Base-by-base conservation (phyloP, 2,888 invertebrate genomes). In the Onchidella celtica region DNA sequence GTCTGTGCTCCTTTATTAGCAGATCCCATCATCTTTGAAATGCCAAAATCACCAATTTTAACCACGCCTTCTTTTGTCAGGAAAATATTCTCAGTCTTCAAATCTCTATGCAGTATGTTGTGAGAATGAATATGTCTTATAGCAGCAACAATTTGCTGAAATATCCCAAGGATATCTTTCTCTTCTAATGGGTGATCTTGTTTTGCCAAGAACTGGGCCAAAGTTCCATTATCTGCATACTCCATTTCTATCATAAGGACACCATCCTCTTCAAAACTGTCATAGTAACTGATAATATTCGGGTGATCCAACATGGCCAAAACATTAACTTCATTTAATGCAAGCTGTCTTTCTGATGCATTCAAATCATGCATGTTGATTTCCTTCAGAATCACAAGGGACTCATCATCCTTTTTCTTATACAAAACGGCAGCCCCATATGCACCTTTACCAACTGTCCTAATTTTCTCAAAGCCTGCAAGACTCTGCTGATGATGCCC, bases 231-330 rank as follows among this genome's bases (percentile, higher is more conserved):
- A 91, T 96, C 96, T 2, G 96, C 96, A 91, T 96, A 96, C 90
- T 96, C 96, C 96, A 96, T 96, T 92, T 96, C 96, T 84, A 96
- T 96, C 91, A 96, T 95, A 34, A 96, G 92, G 2, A 95, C 94
- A 14, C 96, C 96, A 86, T 96, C 95, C 88, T 95, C 95, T 89
- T 96, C 95, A 90, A 96, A 96, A 89, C 96, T 96, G 85, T 96
- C 96, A 88, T 95, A 94, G 90, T 96, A 96, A 87, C 95, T 95
- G 69, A 96, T 95, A 82, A 96, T 96, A 91, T 96, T 96, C 1
- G 96, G 96, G 92, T 96, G 96, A 88, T 96, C 95, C 68, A 96
- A 93, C 87, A 95, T 95, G 0, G 96, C 95, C 79, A 96, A 94
- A 2, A 76, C 77, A 82, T 82, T 85, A 63, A 95, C 95, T 93